Base-by-base conservation (phyloP, 2,888 invertebrate genomes). In the Drosophila anceps region DNA sequence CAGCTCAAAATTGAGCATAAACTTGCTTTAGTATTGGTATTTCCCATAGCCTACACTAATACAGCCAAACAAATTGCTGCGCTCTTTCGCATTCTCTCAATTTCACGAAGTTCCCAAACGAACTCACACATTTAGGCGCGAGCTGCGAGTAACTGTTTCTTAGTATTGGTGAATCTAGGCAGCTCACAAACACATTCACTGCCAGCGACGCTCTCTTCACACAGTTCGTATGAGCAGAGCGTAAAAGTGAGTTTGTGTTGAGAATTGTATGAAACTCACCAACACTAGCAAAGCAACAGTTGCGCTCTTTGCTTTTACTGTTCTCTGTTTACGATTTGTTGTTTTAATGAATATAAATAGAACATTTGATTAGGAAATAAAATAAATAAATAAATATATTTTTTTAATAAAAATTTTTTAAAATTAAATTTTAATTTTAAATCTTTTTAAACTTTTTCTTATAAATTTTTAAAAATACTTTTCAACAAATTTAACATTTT, bases 251-350 rank as follows among this genome's bases (percentile, higher is more conserved):
- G 20, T 4, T n/a, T n/a, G 72, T 80, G 44, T 69, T 50, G 27
- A 2, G 18, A 13, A 10, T 66, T 46, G 29, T 9, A n/a, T 18
- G n/a, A 13, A 3, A 33, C 15, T 20, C 18, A 79, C 81, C 9
- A 67, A 74, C 27, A 79, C 81, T n/a, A 58, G 0, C 15, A 7
- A 18, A 39, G 0, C 44, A 35, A 29, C 4, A 0, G 12, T 5
- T 33, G 59, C 68, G 37, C 81, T 81, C 79, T 69, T 41, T 4
- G 27, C 0, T 12, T 44, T 8, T 1, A 24, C 24, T 24, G 12
- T n/a, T 79, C 82, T 84, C 81, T 83, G 83, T 84, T 83, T 81
- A 77, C 59, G 62, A 75, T 70, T 72, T 67, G 51, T 4, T 57
- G 62, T 18, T 15, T 41, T 18, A 10, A 41, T 41, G 4, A 41